A percentile compares a stretch with the other conserved stretches of the same genome.
Conservation (phyloP, 2,797 vertebrate genomes). For the Jordanella pulchra region DNA sequence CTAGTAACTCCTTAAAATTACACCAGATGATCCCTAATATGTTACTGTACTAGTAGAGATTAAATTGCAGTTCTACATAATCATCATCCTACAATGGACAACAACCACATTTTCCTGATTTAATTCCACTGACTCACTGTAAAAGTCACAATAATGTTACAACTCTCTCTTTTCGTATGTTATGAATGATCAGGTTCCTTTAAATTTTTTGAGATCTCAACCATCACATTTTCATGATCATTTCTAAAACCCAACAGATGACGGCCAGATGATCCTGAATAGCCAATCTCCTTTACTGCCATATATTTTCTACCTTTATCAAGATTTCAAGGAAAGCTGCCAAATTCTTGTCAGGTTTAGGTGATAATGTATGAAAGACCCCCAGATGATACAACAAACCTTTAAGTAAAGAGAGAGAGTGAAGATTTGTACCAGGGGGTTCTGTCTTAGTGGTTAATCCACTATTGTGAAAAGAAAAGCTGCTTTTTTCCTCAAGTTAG, state of each 20-base stretch:
- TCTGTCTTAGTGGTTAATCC: slow-evolving; percentile 38
- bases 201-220: neutral
- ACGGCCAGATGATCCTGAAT: neutral
- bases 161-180: neutral
- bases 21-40: neutral
- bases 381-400: neutral
- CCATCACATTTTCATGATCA: no score
- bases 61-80: neutral
- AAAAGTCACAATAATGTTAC: neutral
- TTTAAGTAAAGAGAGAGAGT: slow-evolving; percentile 8
- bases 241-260: no score
- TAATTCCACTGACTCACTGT: neutral
- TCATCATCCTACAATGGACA: neutral
- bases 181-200: neutral
- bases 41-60: no score
- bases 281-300: neutral
- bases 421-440: slow-evolving; percentile 20
- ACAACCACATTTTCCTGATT: neutral
- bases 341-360: neutral
- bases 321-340: neutral
- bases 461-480: slow-evolving; percentile 44
- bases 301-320: neutral
- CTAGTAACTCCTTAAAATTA: neutral
- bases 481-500: slow-evolving; percentile 44
- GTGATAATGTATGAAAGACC: neutral